A percentile compares a stretch with the other conserved stretches of the same genome.
Conservation (phyloP, 2,888 invertebrate genomes). For the Orthosia gracilis region DNA sequence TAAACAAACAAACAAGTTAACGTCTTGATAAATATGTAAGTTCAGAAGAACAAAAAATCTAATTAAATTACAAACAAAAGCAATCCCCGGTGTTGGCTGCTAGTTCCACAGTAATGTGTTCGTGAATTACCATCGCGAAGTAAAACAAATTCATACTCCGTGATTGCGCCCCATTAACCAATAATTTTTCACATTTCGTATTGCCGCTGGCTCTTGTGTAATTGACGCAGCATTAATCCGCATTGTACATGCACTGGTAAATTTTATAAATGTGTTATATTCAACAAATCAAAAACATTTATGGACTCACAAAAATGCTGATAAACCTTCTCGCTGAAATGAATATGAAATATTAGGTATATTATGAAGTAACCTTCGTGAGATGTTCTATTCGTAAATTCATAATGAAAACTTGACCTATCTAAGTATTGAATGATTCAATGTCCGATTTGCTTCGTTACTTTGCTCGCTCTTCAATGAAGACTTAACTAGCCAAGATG, state of each 20-base stretch:
- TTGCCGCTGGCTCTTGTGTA: conserved; percentile 68
- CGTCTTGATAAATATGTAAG: neutral
- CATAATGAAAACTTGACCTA: neutral
- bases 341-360: neutral
- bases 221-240: conserved; percentile 79
- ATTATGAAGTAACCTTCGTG: neutral
- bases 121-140: conserved; percentile 41
- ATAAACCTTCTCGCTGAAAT: neutral
- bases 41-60: neutral
- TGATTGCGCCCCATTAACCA: conserved; percentile 71
- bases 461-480: neutral
- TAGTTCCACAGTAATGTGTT: conserved; percentile 19
- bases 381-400: neutral
- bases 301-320: neutral
- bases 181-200: conserved; percentile 71
- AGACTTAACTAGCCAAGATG: neutral
- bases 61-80: neutral
- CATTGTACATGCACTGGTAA: conserved; percentile 75
- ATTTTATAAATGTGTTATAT: conserved; percentile 53
- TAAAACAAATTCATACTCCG: conserved; percentile 57
- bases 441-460: neutral
- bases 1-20: neutral
- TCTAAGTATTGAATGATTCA: neutral
- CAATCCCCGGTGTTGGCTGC: neutral
- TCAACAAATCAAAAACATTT: conserved; percentile 43